Percentiles rank a stretch among this genome's conserved stretches.
These are phyloP conservation scores for Cossypha caffra DNA, from an alignment of 2,797 vertebrate species.

Conservation along the genomic window DNA sequence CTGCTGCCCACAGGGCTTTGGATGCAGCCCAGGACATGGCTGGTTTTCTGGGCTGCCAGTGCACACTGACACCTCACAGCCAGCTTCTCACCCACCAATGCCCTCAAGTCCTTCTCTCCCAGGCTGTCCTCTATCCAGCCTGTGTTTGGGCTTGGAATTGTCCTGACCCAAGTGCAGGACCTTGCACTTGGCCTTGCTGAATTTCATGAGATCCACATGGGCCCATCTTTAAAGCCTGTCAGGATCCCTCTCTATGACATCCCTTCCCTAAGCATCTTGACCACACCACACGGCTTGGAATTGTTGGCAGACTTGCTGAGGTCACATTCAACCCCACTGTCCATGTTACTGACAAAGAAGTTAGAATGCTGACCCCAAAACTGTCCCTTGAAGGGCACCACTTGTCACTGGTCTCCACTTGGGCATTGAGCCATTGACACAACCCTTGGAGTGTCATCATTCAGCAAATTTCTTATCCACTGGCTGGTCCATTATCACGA, in stretches of 20 bases:
- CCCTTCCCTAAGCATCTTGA: not conserved
- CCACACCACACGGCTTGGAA: not conserved
- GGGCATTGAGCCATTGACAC: not conserved
- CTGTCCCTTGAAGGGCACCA: not conserved
- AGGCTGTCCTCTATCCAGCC: not conserved
- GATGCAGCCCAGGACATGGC: not conserved
- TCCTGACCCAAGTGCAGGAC: not conserved
- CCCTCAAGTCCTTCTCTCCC: not conserved
- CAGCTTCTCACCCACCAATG: not conserved
- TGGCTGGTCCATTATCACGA: rapidly evolving
- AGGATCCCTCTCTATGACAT: not conserved
- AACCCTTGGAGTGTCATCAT: not conserved
- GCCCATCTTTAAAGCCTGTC: not conserved
- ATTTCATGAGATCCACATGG: not conserved
- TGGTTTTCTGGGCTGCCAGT: not conserved
- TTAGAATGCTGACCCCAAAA: not conserved
- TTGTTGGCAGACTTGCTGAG: not conserved
- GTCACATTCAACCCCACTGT: not conserved
- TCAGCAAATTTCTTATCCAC: not conserved
- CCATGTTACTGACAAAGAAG: not conserved
- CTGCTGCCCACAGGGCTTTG: not conserved
- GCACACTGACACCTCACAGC: rapidly evolving
- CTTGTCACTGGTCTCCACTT: not conserved
- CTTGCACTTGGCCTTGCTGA: not conserved
- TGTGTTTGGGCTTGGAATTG: not conserved